phyloP scores from a whole-genome alignment of 1,140 invertebrate species.

The Vanessa tameamea region DNA sequence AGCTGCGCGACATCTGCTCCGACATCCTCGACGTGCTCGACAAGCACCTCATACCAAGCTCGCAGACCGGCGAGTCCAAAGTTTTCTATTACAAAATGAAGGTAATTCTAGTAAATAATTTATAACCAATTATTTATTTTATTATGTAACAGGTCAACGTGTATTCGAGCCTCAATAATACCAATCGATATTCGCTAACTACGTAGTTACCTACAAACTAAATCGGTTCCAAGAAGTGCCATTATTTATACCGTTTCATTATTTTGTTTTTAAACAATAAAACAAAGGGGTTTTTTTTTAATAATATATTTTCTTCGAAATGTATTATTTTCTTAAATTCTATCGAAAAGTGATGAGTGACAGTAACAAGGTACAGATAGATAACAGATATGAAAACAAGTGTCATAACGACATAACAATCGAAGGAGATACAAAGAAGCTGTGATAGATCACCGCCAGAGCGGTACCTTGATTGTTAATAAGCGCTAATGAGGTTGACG shows the following conservation, averaged over 20 bases:
- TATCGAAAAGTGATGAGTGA: too few species aligned
- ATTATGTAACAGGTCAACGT: too few species aligned
- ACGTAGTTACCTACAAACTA: too few species aligned
- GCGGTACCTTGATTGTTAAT: conserved; percentile 39
- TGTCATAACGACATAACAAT: conserved; percentile 18
- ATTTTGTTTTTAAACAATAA: too few species aligned
- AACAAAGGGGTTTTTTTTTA: too few species aligned
- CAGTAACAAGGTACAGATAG: background rate
- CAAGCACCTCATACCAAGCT: conserved; percentile 95
- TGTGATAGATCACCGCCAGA: conserved; percentile 17
- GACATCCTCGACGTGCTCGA: conserved; percentile 96
- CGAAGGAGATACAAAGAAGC: conserved; percentile 7
- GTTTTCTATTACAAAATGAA: conserved; percentile 99
- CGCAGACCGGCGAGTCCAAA: conserved; percentile 96
- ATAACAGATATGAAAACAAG: background rate
- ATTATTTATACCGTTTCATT: too few species aligned
- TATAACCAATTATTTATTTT: too few species aligned
- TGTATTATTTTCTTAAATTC: too few species aligned
- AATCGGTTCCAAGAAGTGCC: too few species aligned
- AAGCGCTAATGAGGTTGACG: conserved; percentile 42
- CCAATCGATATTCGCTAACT: too few species aligned
- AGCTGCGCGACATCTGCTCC: conserved; percentile 97
- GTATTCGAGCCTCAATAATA: too few species aligned
- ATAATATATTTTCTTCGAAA: too few species aligned
- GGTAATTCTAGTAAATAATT: conserved; percentile 57